Base-by-base conservation (phyloP, 2,113 vertebrate genomes). In the Phalacrocorax brasilianus region DNA sequence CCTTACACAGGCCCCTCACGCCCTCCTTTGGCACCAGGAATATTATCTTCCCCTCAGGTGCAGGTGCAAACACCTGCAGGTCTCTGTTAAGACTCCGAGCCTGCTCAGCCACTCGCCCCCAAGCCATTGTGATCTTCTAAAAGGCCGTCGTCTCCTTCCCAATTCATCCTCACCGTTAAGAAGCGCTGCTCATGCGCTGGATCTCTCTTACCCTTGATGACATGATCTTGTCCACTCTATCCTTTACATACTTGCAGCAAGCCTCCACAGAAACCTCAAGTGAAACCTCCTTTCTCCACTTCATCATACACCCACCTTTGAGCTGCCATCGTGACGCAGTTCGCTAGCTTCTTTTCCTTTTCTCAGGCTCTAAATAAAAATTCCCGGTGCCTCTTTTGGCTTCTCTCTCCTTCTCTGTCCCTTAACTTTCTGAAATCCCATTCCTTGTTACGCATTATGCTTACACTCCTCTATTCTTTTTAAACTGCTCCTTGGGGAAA, bases 281-380 rank as follows among this genome's bases (percentile, higher is more conserved):
- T 32, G 30, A 68, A 78, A 33, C 6, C 27, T 24, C 4, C 75
- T 59, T 74, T 75, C 73, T 62, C 52, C 6, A 30, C 17, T 82
- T 72, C 9, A 2, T 61, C 56, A 76, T 24, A 38, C 50, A 70
- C 27, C 35, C 38, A n/a, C 12, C 42, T 21, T 50, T 38, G 9
- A 53, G 47, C 7, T 59, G 45, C 17, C 0, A 1, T 15, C 42
- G 42, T 38, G 8, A 45, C 1, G 2, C 9, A 24, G 9, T 50
- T 23, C 11, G 9, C 47, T 58, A 38, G 13, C 8, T 83, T 5
- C 59, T 73, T 33, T 38, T 61, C 14, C 28, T 72, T 61, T 82
- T 14, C 68, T 80, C 20, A 40, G 53, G 14, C 38, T 72, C 47
- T 45, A 6, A 42, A 28, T 5, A 56, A 28, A 71, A 32, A 66